These are phyloP conservation scores for Saccopteryx bilineata DNA, from an alignment of 2,113 vertebrate species.

Conservation along the genomic window DNA sequence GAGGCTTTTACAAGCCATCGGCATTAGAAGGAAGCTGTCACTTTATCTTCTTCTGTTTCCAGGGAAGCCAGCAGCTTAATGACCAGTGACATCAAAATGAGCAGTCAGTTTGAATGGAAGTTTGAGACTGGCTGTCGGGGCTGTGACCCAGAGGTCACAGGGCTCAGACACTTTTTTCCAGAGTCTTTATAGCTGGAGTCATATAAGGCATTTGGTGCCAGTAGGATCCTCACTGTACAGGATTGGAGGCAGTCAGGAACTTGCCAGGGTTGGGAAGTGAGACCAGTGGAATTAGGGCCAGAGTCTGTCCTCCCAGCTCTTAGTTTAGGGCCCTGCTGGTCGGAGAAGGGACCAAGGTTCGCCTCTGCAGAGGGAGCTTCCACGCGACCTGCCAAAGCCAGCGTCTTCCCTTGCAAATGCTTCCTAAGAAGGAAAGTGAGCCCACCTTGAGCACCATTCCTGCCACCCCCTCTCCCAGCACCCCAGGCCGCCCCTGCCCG, in stretches of 20 bases:
- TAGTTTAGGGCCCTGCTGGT: neutral
- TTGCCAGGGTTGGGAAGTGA: neutral
- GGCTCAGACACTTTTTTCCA: neutral
- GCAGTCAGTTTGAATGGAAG: neutral
- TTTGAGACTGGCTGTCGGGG: neutral
- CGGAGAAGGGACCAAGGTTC: neutral
- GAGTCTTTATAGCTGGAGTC: neutral
- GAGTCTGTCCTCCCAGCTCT: accelerated
- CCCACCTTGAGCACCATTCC: neutral
- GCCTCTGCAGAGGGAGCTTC: neutral
- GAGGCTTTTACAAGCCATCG: constrained; percentile 56
- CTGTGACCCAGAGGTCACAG: neutral
- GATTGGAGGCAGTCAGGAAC: accelerated
- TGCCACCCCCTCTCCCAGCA: neutral
- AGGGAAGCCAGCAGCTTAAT: constrained; percentile 6
- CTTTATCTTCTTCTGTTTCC: constrained; percentile 65
- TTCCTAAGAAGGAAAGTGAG: accelerated
- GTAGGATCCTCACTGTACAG: neutral
- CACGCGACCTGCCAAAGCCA: accelerated
- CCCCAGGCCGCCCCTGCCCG: neutral
- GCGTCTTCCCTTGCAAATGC: accelerated
- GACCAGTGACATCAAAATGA: constrained; percentile 1
- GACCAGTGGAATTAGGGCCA: neutral
- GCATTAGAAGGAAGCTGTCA: constrained; percentile 60
- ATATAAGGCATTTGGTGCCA: accelerated